Evolutionary conservation across 1,140 invertebrate genomes (phyloP).

Genomic region (Caenorhabditis briggsae): DNA sequence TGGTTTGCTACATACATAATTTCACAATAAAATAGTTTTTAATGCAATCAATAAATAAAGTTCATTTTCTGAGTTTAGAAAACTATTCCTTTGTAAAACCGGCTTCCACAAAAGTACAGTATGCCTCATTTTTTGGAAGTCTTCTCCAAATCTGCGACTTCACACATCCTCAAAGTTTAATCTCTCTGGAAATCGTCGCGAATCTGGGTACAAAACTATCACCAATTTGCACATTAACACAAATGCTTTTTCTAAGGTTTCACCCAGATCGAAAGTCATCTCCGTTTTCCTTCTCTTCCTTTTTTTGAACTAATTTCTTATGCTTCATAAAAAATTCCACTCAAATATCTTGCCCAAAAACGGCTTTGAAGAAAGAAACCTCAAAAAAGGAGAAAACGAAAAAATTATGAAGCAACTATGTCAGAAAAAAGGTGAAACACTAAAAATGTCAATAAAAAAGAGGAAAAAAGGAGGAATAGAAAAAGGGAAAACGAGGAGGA

Average conservation of each 20-base stretch:
- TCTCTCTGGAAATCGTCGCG: neutral
- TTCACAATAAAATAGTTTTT: too few relatives aligned
- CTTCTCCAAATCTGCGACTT: neutral
- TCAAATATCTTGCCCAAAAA: conserved; percentile 36
- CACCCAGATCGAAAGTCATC: neutral
- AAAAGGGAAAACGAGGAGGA: too few relatives aligned
- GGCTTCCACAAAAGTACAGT: too few relatives aligned
- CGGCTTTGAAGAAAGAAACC: neutral
- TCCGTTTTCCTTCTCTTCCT: neutral
- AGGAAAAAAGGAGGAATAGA: too few relatives aligned
- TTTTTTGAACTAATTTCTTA: conserved; percentile 15
- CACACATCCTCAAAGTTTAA: neutral
- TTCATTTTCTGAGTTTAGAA: too few relatives aligned
- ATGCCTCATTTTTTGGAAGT: too few relatives aligned
- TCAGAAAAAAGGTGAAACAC: conserved; percentile 12
- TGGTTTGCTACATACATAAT: too few relatives aligned
- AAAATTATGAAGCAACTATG: neutral
- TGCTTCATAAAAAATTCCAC: conserved; percentile 21
- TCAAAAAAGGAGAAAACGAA: conserved; percentile 1
- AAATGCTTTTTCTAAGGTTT: neutral
- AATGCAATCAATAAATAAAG: too few relatives aligned
- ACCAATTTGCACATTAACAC: neutral
- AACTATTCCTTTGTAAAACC: too few relatives aligned
- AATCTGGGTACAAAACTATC: neutral
- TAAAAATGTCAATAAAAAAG: conserved; percentile 7